Percentiles rank a stretch among this genome's conserved stretches.
Conservation (phyloP, 2,113 vertebrate genomes). For the Tenrec ecaudatus region DNA sequence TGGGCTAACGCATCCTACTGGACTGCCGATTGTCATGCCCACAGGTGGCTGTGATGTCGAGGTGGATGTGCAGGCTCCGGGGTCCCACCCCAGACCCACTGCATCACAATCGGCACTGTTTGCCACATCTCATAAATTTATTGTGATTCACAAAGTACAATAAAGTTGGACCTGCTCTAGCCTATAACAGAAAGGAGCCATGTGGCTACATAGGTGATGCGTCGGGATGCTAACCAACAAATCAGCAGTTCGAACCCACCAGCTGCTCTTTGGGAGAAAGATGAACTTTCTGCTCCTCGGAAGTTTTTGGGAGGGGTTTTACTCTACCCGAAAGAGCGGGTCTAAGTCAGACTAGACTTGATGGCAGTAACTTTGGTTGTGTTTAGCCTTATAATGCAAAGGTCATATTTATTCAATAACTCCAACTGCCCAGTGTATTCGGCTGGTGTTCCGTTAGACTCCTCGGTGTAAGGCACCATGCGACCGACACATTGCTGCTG, state of each 20-base stretch:
- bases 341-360: no score
- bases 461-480: neutral
- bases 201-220: no score
- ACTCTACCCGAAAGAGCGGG: no score
- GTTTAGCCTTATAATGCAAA: neutral
- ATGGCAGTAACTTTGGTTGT: no score
- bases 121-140: neutral
- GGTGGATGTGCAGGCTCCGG: no score
- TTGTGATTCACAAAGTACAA: neutral
- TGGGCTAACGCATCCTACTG: neutral
- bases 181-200: neutral
- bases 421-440: neutral
- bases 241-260: no score
- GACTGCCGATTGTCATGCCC: neutral
- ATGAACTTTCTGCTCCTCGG: no score
- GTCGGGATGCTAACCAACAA: no score
- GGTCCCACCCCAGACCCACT: neutral
- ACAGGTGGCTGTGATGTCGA: neutral
- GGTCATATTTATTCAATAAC: neutral
- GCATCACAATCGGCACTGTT: neutral
- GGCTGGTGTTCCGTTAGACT: neutral
- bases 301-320: no score
- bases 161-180: neutral
- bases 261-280: no score
- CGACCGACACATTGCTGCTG: no score